Percentiles rank a stretch among this genome's conserved stretches.
Evolutionary conservation across 2,888 invertebrate genomes (phyloP).

Genomic region (Sarcophaga caerulescens): DNA sequence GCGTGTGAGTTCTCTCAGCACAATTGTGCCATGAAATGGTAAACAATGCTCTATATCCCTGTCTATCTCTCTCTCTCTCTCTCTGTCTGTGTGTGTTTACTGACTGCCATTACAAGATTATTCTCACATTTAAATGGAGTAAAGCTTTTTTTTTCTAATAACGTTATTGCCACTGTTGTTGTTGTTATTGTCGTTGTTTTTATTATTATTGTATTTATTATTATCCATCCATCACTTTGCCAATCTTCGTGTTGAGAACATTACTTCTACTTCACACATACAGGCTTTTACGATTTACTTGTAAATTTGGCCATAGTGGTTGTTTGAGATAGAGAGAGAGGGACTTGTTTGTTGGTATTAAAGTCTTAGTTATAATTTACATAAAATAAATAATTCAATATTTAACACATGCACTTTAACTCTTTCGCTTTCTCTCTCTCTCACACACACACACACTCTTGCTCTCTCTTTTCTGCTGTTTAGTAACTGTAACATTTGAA

Average conservation of each 20-base stretch:
- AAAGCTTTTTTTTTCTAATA: neutral
- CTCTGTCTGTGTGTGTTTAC: no score
- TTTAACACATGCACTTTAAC: conserved; percentile 26
- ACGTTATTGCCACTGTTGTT: neutral
- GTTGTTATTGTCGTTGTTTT: neutral
- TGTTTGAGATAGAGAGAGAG: no score
- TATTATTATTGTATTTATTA: no score
- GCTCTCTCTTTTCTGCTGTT: no score
- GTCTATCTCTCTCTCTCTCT: no score
- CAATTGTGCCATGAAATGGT: no score
- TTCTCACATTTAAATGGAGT: conserved; percentile 33
- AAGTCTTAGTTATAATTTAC: conserved; percentile 47
- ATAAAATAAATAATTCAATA: conserved; percentile 58
- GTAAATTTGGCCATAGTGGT: conserved; percentile 16
- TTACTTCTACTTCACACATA: no score
- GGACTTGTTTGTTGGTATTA: conserved; percentile 18
- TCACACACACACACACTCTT: no score
- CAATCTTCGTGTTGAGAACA: no score
- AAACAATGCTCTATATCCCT: no score
- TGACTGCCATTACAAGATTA: conserved; percentile 31
- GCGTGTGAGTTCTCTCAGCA: no score
- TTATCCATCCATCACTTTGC: neutral
- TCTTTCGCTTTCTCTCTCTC: neutral
- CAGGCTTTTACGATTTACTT: neutral
- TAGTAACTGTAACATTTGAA: no score